Conservation (phyloP, 2,888 invertebrate genomes). For the Dascillus cervinus region DNA sequence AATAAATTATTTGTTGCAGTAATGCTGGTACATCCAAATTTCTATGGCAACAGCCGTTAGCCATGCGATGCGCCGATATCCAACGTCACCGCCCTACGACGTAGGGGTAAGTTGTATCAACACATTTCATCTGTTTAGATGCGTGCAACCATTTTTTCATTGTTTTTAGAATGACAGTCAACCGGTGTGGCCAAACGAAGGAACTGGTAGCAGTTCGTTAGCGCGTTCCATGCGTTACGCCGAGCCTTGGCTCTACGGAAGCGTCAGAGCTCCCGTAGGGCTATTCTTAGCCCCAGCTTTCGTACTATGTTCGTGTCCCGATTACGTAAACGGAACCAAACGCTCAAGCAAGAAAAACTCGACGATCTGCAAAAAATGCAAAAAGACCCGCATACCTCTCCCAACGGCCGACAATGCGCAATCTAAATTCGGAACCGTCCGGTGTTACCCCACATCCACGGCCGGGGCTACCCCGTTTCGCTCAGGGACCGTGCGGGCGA, state of each 20-base stretch:
- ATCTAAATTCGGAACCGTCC: conserved; percentile 58
- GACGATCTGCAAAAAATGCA: conserved; percentile 75
- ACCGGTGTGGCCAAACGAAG: conserved; percentile 42
- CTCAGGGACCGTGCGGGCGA: conserved; percentile 58
- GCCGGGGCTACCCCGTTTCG: conserved; percentile 36
- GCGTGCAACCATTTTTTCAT: no score
- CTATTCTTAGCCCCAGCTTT: conserved; percentile 52
- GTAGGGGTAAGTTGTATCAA: conserved; percentile 48
- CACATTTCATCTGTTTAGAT: no score
- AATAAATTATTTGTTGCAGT: conserved; percentile 43
- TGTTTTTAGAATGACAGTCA: conserved; percentile 32
- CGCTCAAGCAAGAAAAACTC: conserved; percentile 65
- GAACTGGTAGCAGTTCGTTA: conserved; percentile 56
- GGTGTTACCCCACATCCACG: conserved; percentile 35
- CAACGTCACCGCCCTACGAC: conserved; percentile 55
- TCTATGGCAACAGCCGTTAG: conserved; percentile 61
- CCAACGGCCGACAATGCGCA: conserved; percentile 40
- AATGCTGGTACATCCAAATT: conserved; percentile 50
- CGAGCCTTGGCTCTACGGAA: conserved; percentile 80
- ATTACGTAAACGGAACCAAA: conserved; percentile 71
- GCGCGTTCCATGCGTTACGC: conserved; percentile 80
- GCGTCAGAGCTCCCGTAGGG: conserved; percentile 49
- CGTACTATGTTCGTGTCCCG: conserved; percentile 73
- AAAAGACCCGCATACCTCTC: conserved; percentile 68
- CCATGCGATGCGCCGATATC: conserved; percentile 61